These are phyloP conservation scores for Choloepus didactylus DNA, from an alignment of 2,797 vertebrate species.

Conservation along the genomic window DNA sequence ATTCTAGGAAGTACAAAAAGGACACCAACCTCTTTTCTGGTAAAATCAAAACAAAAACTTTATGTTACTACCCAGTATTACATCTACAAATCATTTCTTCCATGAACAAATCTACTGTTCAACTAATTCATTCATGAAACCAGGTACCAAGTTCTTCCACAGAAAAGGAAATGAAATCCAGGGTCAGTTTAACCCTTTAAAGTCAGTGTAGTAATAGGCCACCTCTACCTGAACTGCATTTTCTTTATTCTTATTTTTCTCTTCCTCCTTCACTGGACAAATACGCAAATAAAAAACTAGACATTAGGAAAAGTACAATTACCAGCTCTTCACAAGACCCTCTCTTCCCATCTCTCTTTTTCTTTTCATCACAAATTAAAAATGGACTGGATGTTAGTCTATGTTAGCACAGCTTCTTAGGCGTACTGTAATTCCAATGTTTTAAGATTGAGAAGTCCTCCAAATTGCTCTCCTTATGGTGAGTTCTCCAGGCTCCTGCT, in stretches of 20 bases:
- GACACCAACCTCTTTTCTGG: conserved; percentile 48
- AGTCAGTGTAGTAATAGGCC: not conserved
- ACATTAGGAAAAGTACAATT: not conserved
- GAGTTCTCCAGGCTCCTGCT: not conserved
- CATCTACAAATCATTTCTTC: not conserved
- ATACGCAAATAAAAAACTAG: not conserved
- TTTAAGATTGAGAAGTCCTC: not conserved
- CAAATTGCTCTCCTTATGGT: not conserved
- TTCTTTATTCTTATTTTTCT: not conserved
- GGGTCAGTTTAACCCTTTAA: conserved; percentile 22
- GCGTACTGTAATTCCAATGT: not conserved
- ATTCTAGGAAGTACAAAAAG: conserved; percentile 74
- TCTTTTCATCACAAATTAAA: not conserved
- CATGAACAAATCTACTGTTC: not conserved
- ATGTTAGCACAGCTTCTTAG: not conserved
- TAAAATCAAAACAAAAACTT: conserved; percentile 73
- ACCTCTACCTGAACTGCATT: not conserved
- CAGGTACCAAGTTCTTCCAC: not conserved
- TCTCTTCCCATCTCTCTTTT: not conserved
- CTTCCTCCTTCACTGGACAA: not conserved
- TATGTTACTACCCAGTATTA: not conserved
- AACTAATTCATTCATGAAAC: conserved; percentile 20
- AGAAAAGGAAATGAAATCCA: conserved; percentile 53
- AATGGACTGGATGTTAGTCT: no score
- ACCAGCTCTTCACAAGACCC: not conserved